Evolutionary conservation across 2,113 vertebrate species (phyloP).

Genomic region (Periophthalmus modestus): DNA sequence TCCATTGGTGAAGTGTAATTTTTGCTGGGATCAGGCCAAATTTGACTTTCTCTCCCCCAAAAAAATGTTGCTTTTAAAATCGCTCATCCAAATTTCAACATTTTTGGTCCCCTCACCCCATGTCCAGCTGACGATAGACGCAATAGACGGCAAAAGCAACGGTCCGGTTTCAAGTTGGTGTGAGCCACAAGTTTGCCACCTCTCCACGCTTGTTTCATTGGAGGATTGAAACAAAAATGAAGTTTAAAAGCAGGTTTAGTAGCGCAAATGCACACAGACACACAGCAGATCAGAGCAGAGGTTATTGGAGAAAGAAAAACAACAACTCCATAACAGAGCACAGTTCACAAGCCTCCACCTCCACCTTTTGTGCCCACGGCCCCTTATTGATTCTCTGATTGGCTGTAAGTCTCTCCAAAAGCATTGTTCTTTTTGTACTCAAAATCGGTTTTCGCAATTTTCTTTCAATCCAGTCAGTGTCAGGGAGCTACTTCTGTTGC

Average conservation of each 20-base stretch:
- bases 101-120: constrained; percentile 32
- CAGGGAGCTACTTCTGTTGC: neutral
- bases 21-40: constrained; percentile 71
- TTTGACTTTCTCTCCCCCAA: constrained; percentile 30
- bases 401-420: neutral
- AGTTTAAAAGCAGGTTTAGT: constrained; percentile 20
- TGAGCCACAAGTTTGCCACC: constrained; percentile 73
- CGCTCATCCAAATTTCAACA: constrained; percentile 27
- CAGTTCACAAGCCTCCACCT: constrained; percentile 14
- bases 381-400: neutral
- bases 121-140: constrained; percentile 38
- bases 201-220: constrained; percentile 55
- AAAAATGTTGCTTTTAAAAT: constrained; percentile 9
- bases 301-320: constrained; percentile 47
- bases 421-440: neutral
- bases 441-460: neutral
- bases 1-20: constrained; percentile 52
- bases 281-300: constrained; percentile 33
- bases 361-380: neutral
- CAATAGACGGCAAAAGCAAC: constrained; percentile 29
- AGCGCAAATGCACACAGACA: constrained; percentile 28
- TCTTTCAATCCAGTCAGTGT: neutral
- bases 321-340: constrained; percentile 31
- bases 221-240: constrained; percentile 54
- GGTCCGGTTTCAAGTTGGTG: constrained; percentile 61